These are phyloP conservation scores for Phylloscopus trochiloides DNA, from an alignment of 2,113 vertebrate species.

Conservation along the genomic window DNA sequence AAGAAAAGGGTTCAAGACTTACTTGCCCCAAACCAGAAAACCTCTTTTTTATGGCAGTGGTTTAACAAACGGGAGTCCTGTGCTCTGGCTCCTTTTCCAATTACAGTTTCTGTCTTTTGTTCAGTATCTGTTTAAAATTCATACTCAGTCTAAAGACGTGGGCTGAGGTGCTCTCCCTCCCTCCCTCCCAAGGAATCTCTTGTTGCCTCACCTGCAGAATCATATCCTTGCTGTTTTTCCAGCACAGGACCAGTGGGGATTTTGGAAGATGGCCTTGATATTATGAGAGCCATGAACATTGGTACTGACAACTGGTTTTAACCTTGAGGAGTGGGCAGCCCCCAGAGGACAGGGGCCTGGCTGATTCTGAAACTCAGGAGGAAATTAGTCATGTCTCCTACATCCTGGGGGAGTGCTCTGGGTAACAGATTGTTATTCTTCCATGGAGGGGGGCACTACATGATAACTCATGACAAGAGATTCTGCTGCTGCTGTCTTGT, in stretches of 20 bases:
- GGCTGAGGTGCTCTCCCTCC: not conserved
- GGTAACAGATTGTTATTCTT: not conserved
- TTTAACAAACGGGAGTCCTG: not conserved
- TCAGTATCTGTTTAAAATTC: not conserved
- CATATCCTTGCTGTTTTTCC: not conserved
- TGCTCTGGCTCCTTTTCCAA: not conserved
- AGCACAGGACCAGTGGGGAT: fast-evolving
- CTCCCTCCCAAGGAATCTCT: not conserved
- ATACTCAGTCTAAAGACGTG: not conserved
- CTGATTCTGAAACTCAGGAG: not conserved
- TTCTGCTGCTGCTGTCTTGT: not conserved
- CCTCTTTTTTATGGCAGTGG: not conserved
- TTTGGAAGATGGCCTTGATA: not conserved
- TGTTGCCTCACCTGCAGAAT: not conserved
- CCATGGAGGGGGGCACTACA: not conserved
- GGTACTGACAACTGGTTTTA: not conserved
- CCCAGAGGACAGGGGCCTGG: not conserved
- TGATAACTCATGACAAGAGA: fast-evolving
- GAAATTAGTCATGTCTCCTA: not conserved
- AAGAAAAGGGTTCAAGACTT: not conserved
- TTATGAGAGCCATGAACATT: not conserved
- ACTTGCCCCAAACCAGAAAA: not conserved
- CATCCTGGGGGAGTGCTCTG: fast-evolving
- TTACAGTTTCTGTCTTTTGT: not conserved
- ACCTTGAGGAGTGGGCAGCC: not conserved